Evolutionary conservation across 1,140 invertebrate species (phyloP).

Genomic region (Gryllus bimaculatus): DNA sequence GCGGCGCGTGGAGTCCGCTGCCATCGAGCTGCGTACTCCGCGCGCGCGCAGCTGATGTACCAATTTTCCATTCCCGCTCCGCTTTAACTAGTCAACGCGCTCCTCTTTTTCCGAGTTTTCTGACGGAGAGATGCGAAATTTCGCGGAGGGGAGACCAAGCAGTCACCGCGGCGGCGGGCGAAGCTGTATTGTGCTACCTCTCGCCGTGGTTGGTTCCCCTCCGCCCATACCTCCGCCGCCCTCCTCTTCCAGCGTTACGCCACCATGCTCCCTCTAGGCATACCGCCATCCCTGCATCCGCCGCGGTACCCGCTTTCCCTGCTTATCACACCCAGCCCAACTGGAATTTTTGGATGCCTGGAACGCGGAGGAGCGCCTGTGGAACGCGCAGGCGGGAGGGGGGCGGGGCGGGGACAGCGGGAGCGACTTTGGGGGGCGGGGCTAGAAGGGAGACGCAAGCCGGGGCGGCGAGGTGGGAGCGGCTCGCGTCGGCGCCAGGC

Average conservation of each 20-base stretch:
- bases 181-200: background rate
- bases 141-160: background rate
- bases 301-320: too few relatives aligned
- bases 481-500: too few relatives aligned
- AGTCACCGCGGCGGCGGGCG: too few relatives aligned
- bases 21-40: background rate
- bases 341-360: background rate
- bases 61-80: background rate
- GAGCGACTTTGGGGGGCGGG: too few relatives aligned
- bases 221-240: too few relatives aligned
- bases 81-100: background rate
- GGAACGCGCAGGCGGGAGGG: background rate
- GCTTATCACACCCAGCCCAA: background rate
- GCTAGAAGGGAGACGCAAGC: background rate
- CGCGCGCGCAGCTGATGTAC: background rate
- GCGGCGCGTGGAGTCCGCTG: too few relatives aligned
- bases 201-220: too few relatives aligned
- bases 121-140: background rate
- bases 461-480: too few relatives aligned
- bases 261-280: too few relatives aligned
- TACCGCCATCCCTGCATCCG: too few relatives aligned
- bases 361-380: background rate
- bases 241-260: too few relatives aligned
- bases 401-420: background rate
- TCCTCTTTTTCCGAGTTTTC: background rate